Evolutionary conservation across 2,888 invertebrate genomes (phyloP), one percentile per base, ranked within the genome.

Genomic region (Trilocha varians): DNA sequence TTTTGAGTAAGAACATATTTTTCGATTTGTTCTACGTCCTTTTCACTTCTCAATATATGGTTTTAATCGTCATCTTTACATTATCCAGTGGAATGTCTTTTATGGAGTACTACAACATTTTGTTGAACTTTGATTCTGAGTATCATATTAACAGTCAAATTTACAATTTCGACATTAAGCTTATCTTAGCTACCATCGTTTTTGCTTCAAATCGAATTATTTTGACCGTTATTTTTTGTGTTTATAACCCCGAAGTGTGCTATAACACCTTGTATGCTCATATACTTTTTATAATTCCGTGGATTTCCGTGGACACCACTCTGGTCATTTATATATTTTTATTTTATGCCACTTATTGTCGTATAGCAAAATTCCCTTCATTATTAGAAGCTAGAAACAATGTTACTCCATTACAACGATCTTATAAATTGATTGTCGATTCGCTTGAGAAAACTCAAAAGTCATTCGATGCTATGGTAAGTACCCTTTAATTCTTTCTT

Each of bases 381-480:
- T 39, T 5, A 17, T 34, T 5, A 5, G 25, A 34, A 3, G 16
- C n/a, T 13, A 4, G 16, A 5, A 34, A 8, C 16, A 39, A 17
- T 13, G 13, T 39, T 32, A 17, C 13, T n/a, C 16, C 13, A 34
- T 13, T 39, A 6, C 39, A 33, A 16, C n/a, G 17, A 17, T 16
- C 34, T 3, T 39, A 39, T 16, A 39, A 39, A 34, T 13, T 9
- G 1, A 16, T 39, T 5, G 17, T 39, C 9, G 39, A 39, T 11
- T 34, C 34, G 2, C 9, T 39, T 1, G 34, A 39, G 13, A 11
- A 33, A 17, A 17, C 13, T 3, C 33, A 34, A 33, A 16, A 9
- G 13, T 4, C 39, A 2, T 39, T 39, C 11, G 39, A 39, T 39
- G 17, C 13, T 5, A 13, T 33, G 16, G 39, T 39, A 14, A 39